phyloP scores from a whole-genome alignment of 2,113 vertebrate species.

The Lophura nycthemera region DNA sequence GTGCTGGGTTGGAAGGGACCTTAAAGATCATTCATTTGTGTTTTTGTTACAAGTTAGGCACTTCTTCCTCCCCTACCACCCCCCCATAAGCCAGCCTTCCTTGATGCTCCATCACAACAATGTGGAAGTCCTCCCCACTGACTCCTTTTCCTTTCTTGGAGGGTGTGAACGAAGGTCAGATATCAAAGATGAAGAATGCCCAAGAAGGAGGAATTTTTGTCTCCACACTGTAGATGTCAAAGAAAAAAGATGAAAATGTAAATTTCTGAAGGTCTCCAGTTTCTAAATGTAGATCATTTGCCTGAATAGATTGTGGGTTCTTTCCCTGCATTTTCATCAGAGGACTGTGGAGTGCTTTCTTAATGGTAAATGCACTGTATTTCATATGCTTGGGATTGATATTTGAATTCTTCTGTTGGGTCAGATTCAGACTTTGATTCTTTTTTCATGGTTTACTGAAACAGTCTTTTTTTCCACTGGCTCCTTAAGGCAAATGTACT shows the following conservation, averaged over 20 bases:
- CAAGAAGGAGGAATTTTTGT: not conserved
- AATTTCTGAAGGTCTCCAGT: not conserved
- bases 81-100: not conserved
- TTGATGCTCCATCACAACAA: fast-evolving
- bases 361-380: fast-evolving
- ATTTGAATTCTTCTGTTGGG: not conserved
- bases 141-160: not conserved
- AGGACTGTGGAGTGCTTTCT: not conserved
- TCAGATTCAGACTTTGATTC: not conserved
- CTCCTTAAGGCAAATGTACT: not conserved
- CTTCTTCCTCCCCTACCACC: not conserved
- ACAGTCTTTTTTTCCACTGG: not conserved
- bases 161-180: too few species aligned
- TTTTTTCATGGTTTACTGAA: not conserved
- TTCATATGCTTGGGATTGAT: not conserved
- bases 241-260: not conserved
- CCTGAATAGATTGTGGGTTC: not conserved
- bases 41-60: fast-evolving
- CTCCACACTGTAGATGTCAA: not conserved
- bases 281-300: not conserved
- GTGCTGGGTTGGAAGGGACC: not conserved
- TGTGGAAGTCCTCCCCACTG: not conserved
- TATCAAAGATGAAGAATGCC: not conserved
- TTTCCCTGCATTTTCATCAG: not conserved
- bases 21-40: not conserved